Evolutionary conservation across 2,888 invertebrate species (phyloP).

Genomic region (Polyommatus iphigenia): DNA sequence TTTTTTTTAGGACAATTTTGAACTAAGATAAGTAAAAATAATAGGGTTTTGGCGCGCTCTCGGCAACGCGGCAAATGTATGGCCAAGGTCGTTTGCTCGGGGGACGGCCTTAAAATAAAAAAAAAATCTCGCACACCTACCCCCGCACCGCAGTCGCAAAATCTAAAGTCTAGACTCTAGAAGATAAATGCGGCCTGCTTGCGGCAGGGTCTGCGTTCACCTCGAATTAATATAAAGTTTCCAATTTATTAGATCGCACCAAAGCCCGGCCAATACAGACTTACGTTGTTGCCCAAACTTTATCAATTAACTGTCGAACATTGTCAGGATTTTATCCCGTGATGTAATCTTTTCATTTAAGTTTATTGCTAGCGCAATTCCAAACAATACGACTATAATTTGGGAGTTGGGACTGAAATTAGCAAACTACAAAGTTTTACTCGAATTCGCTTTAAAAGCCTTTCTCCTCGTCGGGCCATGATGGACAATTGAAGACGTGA

Average conservation of each 20-base stretch:
- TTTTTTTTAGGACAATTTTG: too few species aligned
- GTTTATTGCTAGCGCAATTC: conserved; percentile 17
- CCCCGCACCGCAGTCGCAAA: background rate
- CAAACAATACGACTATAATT: conserved; percentile 11
- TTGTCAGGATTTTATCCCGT: conserved; percentile 25
- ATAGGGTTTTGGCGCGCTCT: too few species aligned
- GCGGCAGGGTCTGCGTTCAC: background rate
- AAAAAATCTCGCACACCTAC: background rate
- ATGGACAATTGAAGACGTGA: too few species aligned
- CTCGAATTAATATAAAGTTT: background rate
- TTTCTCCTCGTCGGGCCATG: background rate
- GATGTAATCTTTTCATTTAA: conserved; percentile 19
- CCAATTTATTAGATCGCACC: conserved; percentile 26
- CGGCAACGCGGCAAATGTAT: too few species aligned
- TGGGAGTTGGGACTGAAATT: background rate
- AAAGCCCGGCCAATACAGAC: background rate
- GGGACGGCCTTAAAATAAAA: too few species aligned
- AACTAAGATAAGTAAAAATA: too few species aligned
- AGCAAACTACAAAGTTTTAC: background rate
- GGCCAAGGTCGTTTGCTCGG: too few species aligned
- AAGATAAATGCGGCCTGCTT: background rate
- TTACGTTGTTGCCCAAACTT: conserved; percentile 22
- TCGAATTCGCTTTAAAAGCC: background rate
- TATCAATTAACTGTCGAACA: conserved; percentile 27
- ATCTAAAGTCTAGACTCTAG: background rate